Base-by-base conservation (phyloP, 2,797 vertebrate genomes). In the Rhinatrema bivittatum region DNA sequence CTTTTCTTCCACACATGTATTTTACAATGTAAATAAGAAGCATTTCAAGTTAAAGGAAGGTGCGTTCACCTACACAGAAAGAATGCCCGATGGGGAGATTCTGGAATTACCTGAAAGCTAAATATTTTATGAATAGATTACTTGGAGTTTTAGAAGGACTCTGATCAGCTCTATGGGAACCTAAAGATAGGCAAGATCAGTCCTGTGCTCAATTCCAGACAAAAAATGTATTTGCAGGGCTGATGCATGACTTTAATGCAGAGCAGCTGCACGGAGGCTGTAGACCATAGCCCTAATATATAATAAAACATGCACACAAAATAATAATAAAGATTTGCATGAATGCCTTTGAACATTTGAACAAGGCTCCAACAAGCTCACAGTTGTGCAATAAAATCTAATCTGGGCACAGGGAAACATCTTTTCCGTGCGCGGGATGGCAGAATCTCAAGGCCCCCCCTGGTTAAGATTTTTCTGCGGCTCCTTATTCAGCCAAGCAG, bases 391-490 rank as follows among this genome's bases (percentile, higher is more conserved):
- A 68, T 68, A 65, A 68, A 65, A 55, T 60, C 62, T 55, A 68
- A 55, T 57, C 65, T 48, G 42, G 38, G 62, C 62, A 68, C 53
- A 65, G 62, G 56, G 58, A 65, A 65, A 62, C 37, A 32, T 52
- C 57, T 60, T 54, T 65, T 16, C 43, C 43, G 53, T 46, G 62
- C 50, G 57, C n/a, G 33, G 33, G 32, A 60, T 50, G 59, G 53
- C 60, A 60, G 55, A 68, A 70, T 60, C 55, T 60, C 43, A 64
- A 45, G 40, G 60, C 68, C 62, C 70, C 60, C 64, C 57, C 60
- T 68, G 65, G 60, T 70, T n/a, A n/a, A n/a, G n/a, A n/a, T n/a
- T 61, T 62, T 68, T 68, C 53, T 62, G 56, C 55, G 51, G 56
- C 56, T 60, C 36, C 51, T 55, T 64, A 60, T 68, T 62, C 53